Base-by-base conservation (phyloP, 2,888 invertebrate genomes). In the Ariolimax columbianus region DNA sequence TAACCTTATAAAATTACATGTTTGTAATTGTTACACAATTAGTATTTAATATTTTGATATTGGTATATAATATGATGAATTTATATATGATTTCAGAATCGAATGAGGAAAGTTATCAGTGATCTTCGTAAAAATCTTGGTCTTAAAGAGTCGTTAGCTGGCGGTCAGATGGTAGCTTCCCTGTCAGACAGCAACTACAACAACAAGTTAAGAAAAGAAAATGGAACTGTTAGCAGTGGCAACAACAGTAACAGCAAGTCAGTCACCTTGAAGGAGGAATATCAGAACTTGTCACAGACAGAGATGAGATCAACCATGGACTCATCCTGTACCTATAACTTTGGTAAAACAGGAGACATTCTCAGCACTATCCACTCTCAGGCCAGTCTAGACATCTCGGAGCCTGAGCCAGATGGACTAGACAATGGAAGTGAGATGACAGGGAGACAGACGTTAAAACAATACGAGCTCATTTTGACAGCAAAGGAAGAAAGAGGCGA, bases 61-160 rank as follows among this genome's bases (percentile, higher is more conserved):
- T n/a, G n/a, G n/a, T n/a, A n/a, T n/a, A n/a, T n/a, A n/a, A n/a
- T n/a, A n/a, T n/a, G n/a, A n/a, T n/a, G n/a, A n/a, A n/a, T n/a
- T n/a, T n/a, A n/a, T n/a, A n/a, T n/a, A n/a, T 85, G n/a, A 6
- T 33, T 70, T 40, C 89, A 93, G 93, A 86, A 87, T 70, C 89
- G 92, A 11, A 91, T 93, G 92, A 87, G 91, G 47, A 90, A 90
- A 38, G 89, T 92, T 43, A 88, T 92, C 70, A 90, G 90, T 55
- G 90, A 91, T 47, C 89, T 93, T 33, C 85, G 91, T 23, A 86
- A 86, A 30, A 90, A 93, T 84, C 88, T 93, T 68, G 92, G 92
- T n/a, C 90, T 93, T 40, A 78, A 82, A 33, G 84, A 83, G 19
- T 73, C 33, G 36, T 78, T 36, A 30, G 33, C 40, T 43, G 36